These are phyloP conservation scores for Ceriagrion tenellum DNA, from an alignment of 2,888 invertebrate species.

Conservation along the genomic window DNA sequence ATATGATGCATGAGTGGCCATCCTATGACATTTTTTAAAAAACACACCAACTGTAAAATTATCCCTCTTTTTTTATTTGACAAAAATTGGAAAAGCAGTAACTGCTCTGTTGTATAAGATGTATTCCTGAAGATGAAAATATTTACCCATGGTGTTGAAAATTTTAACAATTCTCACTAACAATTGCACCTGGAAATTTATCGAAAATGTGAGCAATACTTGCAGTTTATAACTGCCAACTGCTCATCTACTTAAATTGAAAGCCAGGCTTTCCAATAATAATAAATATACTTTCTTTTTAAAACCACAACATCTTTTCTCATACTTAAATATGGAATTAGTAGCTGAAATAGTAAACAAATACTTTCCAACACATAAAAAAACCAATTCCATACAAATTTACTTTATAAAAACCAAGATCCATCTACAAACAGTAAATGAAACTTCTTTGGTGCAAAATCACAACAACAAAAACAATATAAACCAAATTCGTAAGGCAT, in stretches of 20 bases:
- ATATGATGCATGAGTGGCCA: slow-evolving; percentile 66
- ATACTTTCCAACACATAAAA: slow-evolving; percentile 64
- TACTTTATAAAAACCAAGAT: slow-evolving; percentile 65
- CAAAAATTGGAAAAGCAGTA: slow-evolving; percentile 67
- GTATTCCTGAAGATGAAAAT: slow-evolving; percentile 66
- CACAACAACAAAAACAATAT: slow-evolving; percentile 70
- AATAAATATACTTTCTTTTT: slow-evolving; percentile 68
- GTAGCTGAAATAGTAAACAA: slow-evolving; percentile 66
- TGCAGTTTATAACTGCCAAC: slow-evolving; percentile 62
- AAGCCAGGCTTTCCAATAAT: slow-evolving; percentile 66
- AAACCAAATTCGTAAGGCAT: slow-evolving; percentile 68
- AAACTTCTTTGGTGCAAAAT: slow-evolving; percentile 69
- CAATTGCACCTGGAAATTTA: slow-evolving; percentile 68
- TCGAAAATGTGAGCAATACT: slow-evolving; percentile 64
- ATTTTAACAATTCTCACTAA: slow-evolving; percentile 68
- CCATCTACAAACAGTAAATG: slow-evolving; percentile 65
- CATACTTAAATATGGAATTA: slow-evolving; percentile 67
- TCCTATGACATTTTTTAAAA: slow-evolving; percentile 66
- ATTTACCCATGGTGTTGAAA: slow-evolving; percentile 67
- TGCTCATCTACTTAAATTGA: slow-evolving; percentile 65
- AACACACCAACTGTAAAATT: slow-evolving; percentile 67
- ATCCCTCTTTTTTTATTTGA: slow-evolving; percentile 59
- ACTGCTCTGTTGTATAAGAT: slow-evolving; percentile 65
- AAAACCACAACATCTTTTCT: slow-evolving; percentile 67
- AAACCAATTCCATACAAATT: slow-evolving; percentile 64